A percentile compares a stretch with the other conserved stretches of the same genome.
Evolutionary conservation across 2,113 vertebrate genomes (phyloP).

Genomic region (Ctenodactylus gundi): DNA sequence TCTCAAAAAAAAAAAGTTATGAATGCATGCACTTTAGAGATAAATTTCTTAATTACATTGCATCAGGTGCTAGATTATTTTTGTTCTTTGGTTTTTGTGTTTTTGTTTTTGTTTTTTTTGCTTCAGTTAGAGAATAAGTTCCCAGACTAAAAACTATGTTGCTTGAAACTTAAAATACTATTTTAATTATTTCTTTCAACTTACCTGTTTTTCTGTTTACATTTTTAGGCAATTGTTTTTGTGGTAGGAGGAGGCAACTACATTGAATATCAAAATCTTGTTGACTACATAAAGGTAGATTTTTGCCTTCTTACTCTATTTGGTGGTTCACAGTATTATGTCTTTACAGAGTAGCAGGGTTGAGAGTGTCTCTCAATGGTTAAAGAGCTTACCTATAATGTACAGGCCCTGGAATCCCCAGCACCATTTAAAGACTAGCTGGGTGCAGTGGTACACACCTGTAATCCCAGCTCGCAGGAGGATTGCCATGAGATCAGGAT

Average conservation of each 20-base stretch:
- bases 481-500: too few species aligned
- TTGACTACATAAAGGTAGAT: slow-evolving; percentile 94
- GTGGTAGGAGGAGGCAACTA: slow-evolving; percentile 98
- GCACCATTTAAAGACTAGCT: too few species aligned
- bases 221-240: slow-evolving; percentile 94
- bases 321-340: neutral
- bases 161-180: neutral
- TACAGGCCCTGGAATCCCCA: too few species aligned
- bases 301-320: neutral
- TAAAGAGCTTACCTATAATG: too few species aligned
- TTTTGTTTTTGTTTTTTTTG: neutral
- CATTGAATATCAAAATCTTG: slow-evolving; percentile 98
- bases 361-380: too few species aligned
- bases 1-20: too few species aligned
- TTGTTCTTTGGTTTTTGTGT: neutral
- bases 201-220: slow-evolving; percentile 48
- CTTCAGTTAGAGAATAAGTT: neutral
- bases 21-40: neutral
- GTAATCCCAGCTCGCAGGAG: too few species aligned
- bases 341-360: too few species aligned
- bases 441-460: too few species aligned
- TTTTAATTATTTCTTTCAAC: slow-evolving; percentile 29
- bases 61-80: neutral
- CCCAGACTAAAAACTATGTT: neutral
- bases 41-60: slow-evolving; percentile 5